Percentiles rank a stretch among this genome's conserved stretches.
phyloP scores from a whole-genome alignment of 2,113 vertebrate genomes.

The Platichthys stellatus region DNA sequence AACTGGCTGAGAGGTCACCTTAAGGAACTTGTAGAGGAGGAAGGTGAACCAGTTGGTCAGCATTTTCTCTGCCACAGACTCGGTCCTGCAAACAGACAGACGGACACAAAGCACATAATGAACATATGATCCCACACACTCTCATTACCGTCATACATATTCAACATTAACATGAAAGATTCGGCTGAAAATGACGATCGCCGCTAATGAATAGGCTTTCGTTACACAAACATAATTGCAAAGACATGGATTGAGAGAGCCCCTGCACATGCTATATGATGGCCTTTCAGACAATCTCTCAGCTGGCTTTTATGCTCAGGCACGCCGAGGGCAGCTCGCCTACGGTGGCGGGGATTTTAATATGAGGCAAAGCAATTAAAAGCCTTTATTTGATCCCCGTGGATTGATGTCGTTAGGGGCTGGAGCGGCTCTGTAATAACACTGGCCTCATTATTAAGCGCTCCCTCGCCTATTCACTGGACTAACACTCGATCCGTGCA shows the following conservation, averaged over 20 bases:
- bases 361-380: conserved; percentile 82
- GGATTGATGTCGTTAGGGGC: conserved; percentile 78
- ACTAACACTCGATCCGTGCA: conserved; percentile 77
- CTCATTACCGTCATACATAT: conserved; percentile 68
- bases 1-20: conserved; percentile 45
- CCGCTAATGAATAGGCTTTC: conserved; percentile 68
- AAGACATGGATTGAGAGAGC: conserved; percentile 53
- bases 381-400: conserved; percentile 78
- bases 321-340: conserved; percentile 66
- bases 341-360: conserved; percentile 69
- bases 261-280: conserved; percentile 50
- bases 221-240: conserved; percentile 68
- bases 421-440: conserved; percentile 75
- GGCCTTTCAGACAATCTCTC: conserved; percentile 68
- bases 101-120: conserved; percentile 41
- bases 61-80: conserved; percentile 82
- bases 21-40: conserved; percentile 80
- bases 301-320: conserved; percentile 72
- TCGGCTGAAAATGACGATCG: conserved; percentile 54
- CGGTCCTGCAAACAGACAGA: conserved; percentile 69
- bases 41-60: conserved; percentile 81
- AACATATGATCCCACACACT: conserved; percentile 52
- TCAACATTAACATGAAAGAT: conserved; percentile 60
- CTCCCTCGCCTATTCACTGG: conserved; percentile 71
- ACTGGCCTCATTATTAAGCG: conserved; percentile 77